A percentile compares a stretch with the other conserved stretches of the same genome.
Conservation (phyloP, 2,888 invertebrate species). For the Sminthurinus aureus region DNA sequence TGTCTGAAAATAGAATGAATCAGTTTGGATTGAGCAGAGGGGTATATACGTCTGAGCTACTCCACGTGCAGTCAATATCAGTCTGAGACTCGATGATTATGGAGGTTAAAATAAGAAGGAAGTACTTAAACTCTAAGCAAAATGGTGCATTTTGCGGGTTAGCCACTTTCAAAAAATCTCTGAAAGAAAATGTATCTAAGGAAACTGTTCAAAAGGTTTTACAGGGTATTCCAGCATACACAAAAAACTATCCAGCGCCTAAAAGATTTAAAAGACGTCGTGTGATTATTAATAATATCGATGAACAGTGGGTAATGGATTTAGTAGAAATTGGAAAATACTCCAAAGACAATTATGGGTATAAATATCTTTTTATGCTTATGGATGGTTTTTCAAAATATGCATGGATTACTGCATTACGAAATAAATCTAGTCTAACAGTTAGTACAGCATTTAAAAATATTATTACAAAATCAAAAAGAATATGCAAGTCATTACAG, state of each 20-base stretch:
- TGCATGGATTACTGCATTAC: slow-evolving; percentile 48
- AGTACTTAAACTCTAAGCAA: slow-evolving; percentile 34
- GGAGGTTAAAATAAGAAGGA: slow-evolving; percentile 11
- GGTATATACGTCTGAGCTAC: background rate
- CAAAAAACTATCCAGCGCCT: slow-evolving; percentile 50
- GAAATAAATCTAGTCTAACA: slow-evolving; percentile 37
- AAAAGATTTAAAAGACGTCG: slow-evolving; percentile 37
- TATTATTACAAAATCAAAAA: background rate
- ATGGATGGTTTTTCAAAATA: slow-evolving; percentile 52
- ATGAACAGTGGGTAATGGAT: slow-evolving; percentile 45
- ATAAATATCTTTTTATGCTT: slow-evolving; percentile 45
- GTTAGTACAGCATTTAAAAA: slow-evolving; percentile 11
- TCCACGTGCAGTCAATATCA: background rate
- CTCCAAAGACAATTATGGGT: slow-evolving; percentile 32
- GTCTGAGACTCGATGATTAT: background rate
- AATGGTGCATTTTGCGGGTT: slow-evolving; percentile 14
- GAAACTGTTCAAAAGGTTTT: background rate
- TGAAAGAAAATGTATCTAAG: background rate
- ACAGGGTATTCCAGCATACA: slow-evolving; percentile 59
- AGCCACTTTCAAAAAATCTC: background rate
- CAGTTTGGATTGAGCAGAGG: background rate
- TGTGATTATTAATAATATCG: slow-evolving; percentile 40
- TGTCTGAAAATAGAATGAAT: background rate
- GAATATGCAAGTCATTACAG: background rate
- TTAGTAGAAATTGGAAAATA: slow-evolving; percentile 38